Conservation (phyloP, 1,140 invertebrate genomes). For the Coelopa frigida region DNA sequence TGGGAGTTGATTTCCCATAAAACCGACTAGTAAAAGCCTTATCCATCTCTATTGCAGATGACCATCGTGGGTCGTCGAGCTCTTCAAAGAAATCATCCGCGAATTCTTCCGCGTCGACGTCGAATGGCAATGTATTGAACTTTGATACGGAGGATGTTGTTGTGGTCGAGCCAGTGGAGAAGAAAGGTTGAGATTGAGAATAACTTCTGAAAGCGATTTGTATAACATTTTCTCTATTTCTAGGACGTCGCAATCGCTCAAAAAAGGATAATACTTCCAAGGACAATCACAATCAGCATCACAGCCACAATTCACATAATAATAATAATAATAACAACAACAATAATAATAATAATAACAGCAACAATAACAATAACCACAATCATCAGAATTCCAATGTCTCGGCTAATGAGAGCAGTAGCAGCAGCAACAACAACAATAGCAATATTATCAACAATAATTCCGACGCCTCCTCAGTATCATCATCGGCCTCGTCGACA, state of each 20-base stretch:
- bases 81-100: slow-evolving; percentile 9
- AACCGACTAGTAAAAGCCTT: neutral
- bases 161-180: slow-evolving; percentile 26
- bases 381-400: slow-evolving; percentile 17
- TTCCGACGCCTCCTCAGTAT: slow-evolving; percentile 30
- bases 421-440: neutral
- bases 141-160: slow-evolving; percentile 28
- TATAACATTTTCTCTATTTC: neutral
- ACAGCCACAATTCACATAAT: slow-evolving; percentile 10
- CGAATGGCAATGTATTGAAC: slow-evolving; percentile 36
- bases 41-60: neutral
- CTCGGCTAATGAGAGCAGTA: neutral
- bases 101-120: slow-evolving; percentile 8
- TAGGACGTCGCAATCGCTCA: slow-evolving; percentile 40
- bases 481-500: slow-evolving; percentile 21
- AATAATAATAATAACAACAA: slow-evolving; percentile 7
- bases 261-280: slow-evolving; percentile 40
- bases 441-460: slow-evolving; percentile 14
- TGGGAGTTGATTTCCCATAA: neutral
- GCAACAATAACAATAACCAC: slow-evolving; percentile 16
- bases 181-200: slow-evolving; percentile 27
- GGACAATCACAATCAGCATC: slow-evolving; percentile 42
- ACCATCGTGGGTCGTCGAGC: neutral
- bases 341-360: slow-evolving; percentile 16
- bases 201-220: neutral